Evolutionary conservation across 2,113 vertebrate genomes (phyloP).

Genomic region (Tamias sibiricus): DNA sequence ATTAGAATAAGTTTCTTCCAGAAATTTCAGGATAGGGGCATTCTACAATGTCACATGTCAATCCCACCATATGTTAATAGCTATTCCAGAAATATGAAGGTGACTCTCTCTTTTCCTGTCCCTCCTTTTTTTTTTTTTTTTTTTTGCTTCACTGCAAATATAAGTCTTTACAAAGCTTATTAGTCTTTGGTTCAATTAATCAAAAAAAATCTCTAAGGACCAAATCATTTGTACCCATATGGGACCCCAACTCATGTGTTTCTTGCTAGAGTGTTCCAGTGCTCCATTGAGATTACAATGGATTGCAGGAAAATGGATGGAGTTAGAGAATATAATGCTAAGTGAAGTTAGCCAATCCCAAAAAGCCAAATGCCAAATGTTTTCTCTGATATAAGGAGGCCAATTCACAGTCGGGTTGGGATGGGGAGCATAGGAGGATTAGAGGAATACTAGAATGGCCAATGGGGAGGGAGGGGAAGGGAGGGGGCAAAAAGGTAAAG

Average conservation of each 20-base stretch:
- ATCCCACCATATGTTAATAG: not conserved
- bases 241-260: not conserved
- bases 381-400: too few relatives aligned
- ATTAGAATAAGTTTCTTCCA: not conserved
- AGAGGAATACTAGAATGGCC: too few relatives aligned
- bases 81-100: not conserved
- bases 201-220: not conserved
- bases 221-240: not conserved
- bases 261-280: not conserved
- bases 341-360: too few relatives aligned
- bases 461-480: too few relatives aligned
- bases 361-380: too few relatives aligned
- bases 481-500: too few relatives aligned
- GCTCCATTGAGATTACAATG: not conserved
- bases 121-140: too few relatives aligned
- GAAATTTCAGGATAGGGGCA: not conserved
- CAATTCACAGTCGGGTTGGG: too few relatives aligned
- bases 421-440: too few relatives aligned
- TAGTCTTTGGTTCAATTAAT: not conserved
- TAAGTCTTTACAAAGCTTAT: not conserved
- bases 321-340: too few relatives aligned
- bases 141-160: not conserved
- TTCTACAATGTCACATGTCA: not conserved
- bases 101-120: too few relatives aligned
- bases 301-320: too few relatives aligned